Evolutionary conservation across 2,797 vertebrate genomes (phyloP), one percentile per base, ranked within the genome.

Genomic region (Silurus lanzhouensis): DNA sequence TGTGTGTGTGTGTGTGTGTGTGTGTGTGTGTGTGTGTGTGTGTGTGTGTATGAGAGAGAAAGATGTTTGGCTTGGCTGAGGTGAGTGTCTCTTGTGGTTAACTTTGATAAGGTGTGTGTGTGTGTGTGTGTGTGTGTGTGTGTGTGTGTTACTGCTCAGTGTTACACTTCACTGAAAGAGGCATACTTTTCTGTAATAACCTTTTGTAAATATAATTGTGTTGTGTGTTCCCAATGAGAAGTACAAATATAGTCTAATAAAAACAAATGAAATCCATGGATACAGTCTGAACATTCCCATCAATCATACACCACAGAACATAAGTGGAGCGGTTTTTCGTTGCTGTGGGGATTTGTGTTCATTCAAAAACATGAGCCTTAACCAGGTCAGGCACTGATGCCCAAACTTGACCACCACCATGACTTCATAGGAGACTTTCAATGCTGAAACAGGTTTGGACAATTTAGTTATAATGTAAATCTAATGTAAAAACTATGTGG

Each of bases 1-100:
- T 85, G 64, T 75, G 63, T 83, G 38, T 75, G 57, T 57, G 75
- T 55, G 55, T 67, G 60, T 58, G 71, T 67, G 25, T 14, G 66
- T 31, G 20, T 48, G 19, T 48, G 70, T 48, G 22, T 20, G 20
- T 52, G 48, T 52, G 48, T 52, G 48, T 52, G 48, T 52, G 48
- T 52, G 48, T 52, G 8, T 52, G 48, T 52, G 48, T 48, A 9
- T 48, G 48, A 55, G n/a, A 76, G 52, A 57, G 52, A 57, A 57
- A 44, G 20, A 44, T 44, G 44, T 80, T 64, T 20, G 7, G n/a
- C 60, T 80, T 80, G 61, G 44, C 60, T 64, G 44, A 46, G 46
- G 61, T 74, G 48, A 27, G 27, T 38, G 61, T 68, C 63, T 80
- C 31, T 71, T 78, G 76, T 15, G 67, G 76, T 68, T 84, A 44